phyloP scores from a whole-genome alignment of 2,113 vertebrate genomes.

The Hypomesus transpacificus region DNA sequence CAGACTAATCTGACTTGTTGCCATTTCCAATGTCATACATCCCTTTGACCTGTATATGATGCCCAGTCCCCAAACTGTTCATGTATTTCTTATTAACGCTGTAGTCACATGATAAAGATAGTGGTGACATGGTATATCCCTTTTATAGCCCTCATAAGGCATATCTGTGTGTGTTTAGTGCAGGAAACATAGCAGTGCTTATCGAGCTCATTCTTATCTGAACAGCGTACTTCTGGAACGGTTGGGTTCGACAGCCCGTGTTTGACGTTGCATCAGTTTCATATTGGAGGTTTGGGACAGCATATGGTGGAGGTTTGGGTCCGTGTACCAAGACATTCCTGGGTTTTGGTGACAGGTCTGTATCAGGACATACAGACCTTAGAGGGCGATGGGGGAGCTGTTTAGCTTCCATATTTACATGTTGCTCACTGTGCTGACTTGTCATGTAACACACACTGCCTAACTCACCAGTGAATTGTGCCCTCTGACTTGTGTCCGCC shows the following conservation, averaged over 20 bases:
- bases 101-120: slow-evolving; percentile 16
- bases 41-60: slow-evolving; percentile 10
- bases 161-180: slow-evolving; percentile 38
- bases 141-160: slow-evolving; percentile 21
- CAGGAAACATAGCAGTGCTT: slow-evolving; percentile 31
- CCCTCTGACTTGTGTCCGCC: slow-evolving; percentile 34
- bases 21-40: slow-evolving; percentile 15
- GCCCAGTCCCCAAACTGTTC: slow-evolving; percentile 24
- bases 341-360: slow-evolving; percentile 13
- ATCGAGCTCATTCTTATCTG: slow-evolving; percentile 25
- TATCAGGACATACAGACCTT: slow-evolving; percentile 45
- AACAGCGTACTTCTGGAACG: slow-evolving; percentile 33
- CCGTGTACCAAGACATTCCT: slow-evolving; percentile 12
- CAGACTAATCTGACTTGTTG: slow-evolving; percentile 11
- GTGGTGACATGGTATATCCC: slow-evolving; percentile 20
- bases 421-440: slow-evolving; percentile 17
- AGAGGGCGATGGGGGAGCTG: slow-evolving; percentile 29
- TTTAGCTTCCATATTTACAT: background rate
- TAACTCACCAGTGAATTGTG: slow-evolving; percentile 24
- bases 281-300: slow-evolving; percentile 31
- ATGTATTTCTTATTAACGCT: slow-evolving; percentile 34
- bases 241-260: slow-evolving; percentile 41
- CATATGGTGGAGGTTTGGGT: background rate
- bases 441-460: slow-evolving; percentile 23
- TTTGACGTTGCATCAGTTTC: slow-evolving; percentile 19